Evolutionary conservation across 1,140 invertebrate genomes (phyloP).

Genomic region (Lepidurus packardi): DNA sequence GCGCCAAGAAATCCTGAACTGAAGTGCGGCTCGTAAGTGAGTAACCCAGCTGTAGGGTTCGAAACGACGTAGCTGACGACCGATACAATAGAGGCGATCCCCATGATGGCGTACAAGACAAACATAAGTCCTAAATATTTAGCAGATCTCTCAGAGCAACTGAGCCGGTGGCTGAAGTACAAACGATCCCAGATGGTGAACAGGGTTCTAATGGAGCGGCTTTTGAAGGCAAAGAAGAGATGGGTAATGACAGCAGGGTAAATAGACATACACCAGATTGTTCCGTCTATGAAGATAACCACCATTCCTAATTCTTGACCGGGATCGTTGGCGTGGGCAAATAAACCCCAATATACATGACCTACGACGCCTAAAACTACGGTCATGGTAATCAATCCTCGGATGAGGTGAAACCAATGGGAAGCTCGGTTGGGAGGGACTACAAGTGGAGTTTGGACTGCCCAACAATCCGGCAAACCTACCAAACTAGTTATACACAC

Average conservation of each 20-base stretch:
- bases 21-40: not conserved
- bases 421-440: not conserved
- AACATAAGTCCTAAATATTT: not conserved
- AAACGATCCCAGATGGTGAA: not conserved
- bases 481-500: not conserved
- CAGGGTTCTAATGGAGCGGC: not conserved
- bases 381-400: not conserved
- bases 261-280: not conserved
- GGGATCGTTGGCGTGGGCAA: not conserved
- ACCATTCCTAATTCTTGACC: not conserved
- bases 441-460: not conserved
- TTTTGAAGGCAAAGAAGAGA: not conserved
- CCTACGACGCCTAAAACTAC: not conserved
- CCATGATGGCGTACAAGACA: not conserved
- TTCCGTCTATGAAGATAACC: not conserved
- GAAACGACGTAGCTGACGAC: not conserved
- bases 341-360: not conserved
- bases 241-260: not conserved
- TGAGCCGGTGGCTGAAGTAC: not conserved
- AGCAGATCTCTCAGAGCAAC: not conserved
- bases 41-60: not conserved
- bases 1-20: not conserved
- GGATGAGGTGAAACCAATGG: not conserved
- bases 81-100: not conserved
- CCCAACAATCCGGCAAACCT: not conserved